Evolutionary conservation across 2,113 vertebrate species (phyloP).

Genomic region (Sphaerodactylus townsendi): DNA sequence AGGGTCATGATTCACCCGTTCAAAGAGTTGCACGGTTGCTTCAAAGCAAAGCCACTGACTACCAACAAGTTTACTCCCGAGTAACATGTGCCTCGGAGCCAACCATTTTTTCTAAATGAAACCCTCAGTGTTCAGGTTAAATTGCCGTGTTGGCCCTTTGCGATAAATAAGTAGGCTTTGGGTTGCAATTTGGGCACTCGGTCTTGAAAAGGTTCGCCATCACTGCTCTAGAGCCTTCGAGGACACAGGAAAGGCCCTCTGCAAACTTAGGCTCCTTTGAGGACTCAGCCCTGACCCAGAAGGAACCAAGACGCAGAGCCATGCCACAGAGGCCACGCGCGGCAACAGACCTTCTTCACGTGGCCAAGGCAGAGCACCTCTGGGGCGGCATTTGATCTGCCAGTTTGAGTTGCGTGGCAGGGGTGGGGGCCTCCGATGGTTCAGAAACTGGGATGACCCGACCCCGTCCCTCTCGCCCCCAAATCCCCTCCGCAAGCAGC

Average conservation of each 20-base stretch:
- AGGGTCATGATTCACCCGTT: no score
- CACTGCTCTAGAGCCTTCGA: neutral
- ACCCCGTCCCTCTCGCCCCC: fast-evolving
- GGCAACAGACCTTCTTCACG: neutral
- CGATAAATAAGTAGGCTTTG: no score
- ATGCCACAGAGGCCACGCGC: neutral
- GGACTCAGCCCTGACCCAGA: neutral
- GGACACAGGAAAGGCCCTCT: neutral
- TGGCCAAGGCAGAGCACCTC: no score
- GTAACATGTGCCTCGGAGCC: no score
- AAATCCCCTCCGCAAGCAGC: neutral
- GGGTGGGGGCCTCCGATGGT: neutral
- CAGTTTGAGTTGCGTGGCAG: fast-evolving
- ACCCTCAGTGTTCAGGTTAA: no score
- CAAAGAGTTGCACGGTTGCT: no score
- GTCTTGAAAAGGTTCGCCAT: no score
- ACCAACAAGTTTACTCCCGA: no score
- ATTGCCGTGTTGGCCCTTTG: no score
- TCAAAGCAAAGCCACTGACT: no score
- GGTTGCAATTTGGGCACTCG: no score
- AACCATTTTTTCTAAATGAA: no score
- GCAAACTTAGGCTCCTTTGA: neutral
- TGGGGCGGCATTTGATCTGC: neutral
- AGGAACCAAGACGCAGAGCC: neutral
- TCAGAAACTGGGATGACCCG: neutral